phyloP scores from a whole-genome alignment of 2,888 invertebrate genomes.

The Drosophila tanythrix region DNA sequence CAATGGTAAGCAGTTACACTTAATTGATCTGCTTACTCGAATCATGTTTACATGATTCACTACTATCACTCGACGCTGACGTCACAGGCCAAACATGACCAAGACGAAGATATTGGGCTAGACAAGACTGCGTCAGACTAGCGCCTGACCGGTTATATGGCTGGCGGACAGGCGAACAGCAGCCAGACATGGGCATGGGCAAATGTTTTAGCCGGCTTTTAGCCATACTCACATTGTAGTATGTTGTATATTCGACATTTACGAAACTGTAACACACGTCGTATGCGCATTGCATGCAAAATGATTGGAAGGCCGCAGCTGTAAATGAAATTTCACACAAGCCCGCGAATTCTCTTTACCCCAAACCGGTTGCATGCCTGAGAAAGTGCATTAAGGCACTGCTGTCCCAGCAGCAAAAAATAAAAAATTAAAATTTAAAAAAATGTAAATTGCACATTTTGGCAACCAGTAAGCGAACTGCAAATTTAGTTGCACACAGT shows the following conservation, averaged over 20 bases:
- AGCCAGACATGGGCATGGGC: conserved; percentile 44
- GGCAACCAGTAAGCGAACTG: conserved; percentile 43
- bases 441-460: conserved; percentile 74
- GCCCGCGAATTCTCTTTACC: conserved; percentile 64
- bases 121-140: conserved; percentile 64
- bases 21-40: conserved; percentile 24
- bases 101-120: conserved; percentile 24
- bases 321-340: conserved; percentile 68
- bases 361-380: conserved; percentile 69
- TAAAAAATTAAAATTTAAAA: neutral
- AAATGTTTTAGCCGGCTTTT: conserved; percentile 56
- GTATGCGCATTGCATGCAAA: conserved; percentile 78
- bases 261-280: conserved; percentile 64
- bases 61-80: conserved; percentile 36
- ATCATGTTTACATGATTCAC: conserved; percentile 43
- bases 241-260: conserved; percentile 33
- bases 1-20: conserved; percentile 13
- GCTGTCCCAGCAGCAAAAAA: conserved; percentile 12
- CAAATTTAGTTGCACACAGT: conserved; percentile 30
- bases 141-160: conserved; percentile 57
- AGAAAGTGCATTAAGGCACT: conserved; percentile 74
- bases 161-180: conserved; percentile 13
- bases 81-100: conserved; percentile 41
- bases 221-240: conserved; percentile 23
- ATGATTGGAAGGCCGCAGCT: conserved; percentile 64